phyloP scores from a whole-genome alignment of 2,888 invertebrate species.

The Ichneumoninae sp. region DNA sequence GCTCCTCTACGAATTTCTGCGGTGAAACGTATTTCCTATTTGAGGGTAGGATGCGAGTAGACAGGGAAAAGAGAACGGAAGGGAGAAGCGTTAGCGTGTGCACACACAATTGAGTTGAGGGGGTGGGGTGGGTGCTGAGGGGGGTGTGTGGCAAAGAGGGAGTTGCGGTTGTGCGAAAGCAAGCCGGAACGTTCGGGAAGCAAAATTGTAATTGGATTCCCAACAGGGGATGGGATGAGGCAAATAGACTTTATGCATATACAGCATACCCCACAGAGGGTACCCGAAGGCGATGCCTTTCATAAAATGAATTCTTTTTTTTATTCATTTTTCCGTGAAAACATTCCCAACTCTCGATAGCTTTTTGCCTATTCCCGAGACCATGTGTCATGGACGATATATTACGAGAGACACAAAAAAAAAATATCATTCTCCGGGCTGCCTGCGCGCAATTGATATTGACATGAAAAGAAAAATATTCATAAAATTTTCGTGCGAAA shows the following conservation, averaged over 20 bases:
- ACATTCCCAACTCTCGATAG: neutral
- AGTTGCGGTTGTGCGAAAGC: slow-evolving; percentile 26
- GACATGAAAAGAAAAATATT: neutral
- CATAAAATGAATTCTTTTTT: neutral
- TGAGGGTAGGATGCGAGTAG: slow-evolving; percentile 1
- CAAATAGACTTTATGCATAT: slow-evolving; percentile 7
- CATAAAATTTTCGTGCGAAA: no score
- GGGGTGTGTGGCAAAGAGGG: slow-evolving; percentile 27
- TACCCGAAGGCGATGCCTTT: neutral
- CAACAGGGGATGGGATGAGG: slow-evolving; percentile 46
- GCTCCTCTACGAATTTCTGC: slow-evolving; percentile 31
- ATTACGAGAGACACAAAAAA: neutral
- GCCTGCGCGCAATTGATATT: neutral
- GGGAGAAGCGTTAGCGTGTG: slow-evolving; percentile 31
- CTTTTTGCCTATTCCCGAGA: neutral
- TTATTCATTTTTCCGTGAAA: neutral
- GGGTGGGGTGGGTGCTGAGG: neutral
- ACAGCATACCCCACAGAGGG: neutral
- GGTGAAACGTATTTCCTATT: slow-evolving; percentile 37
- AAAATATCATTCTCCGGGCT: neutral
- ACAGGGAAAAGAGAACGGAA: slow-evolving; percentile 15
- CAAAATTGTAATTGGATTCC: slow-evolving; percentile 76
- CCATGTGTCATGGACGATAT: neutral
- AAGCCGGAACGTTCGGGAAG: slow-evolving; percentile 36
- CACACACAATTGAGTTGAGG: slow-evolving; percentile 60